Conservation (phyloP, 2,888 invertebrate species). For the Coelinius sp. region DNA sequence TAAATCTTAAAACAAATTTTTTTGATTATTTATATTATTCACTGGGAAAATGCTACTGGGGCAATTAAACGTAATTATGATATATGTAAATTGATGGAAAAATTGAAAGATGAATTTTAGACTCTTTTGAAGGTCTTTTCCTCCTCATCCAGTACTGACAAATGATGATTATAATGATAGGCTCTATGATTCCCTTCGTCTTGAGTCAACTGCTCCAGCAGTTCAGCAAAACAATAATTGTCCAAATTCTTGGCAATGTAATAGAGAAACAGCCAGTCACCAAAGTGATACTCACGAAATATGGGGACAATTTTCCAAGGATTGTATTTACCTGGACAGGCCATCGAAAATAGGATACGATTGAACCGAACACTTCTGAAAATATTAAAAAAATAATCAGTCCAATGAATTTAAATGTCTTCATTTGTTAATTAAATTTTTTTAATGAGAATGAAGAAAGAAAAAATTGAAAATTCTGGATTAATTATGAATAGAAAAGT, state of each 20-base stretch:
- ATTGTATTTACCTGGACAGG: constrained; percentile 77
- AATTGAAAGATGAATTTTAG: too few relatives aligned
- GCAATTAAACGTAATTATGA: too few relatives aligned
- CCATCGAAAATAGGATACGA: constrained; percentile 75
- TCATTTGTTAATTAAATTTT: too few relatives aligned
- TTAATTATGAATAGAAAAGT: too few relatives aligned
- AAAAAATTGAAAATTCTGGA: too few relatives aligned
- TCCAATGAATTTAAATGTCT: neutral
- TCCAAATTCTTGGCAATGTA: constrained; percentile 88
- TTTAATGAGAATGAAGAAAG: too few relatives aligned
- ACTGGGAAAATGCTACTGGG: too few relatives aligned
- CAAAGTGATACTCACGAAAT: constrained; percentile 80
- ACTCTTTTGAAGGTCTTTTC: constrained; percentile 68
- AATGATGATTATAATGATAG: constrained; percentile 32
- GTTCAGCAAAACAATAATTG: constrained; percentile 80
- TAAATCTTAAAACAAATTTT: too few relatives aligned
- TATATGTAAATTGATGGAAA: too few relatives aligned
- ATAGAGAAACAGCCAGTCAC: constrained; percentile 88
- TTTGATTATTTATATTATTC: too few relatives aligned
- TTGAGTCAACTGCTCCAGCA: constrained; percentile 75
- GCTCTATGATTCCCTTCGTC: constrained; percentile 70
- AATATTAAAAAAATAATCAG: constrained; percentile 17
- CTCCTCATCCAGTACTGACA: constrained; percentile 57
- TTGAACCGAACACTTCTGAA: constrained; percentile 75
- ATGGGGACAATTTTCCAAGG: constrained; percentile 75